Evolutionary conservation across 92 coral and sea anemone species (phyloP).

Genomic region (Epizoanthus stellaris): DNA sequence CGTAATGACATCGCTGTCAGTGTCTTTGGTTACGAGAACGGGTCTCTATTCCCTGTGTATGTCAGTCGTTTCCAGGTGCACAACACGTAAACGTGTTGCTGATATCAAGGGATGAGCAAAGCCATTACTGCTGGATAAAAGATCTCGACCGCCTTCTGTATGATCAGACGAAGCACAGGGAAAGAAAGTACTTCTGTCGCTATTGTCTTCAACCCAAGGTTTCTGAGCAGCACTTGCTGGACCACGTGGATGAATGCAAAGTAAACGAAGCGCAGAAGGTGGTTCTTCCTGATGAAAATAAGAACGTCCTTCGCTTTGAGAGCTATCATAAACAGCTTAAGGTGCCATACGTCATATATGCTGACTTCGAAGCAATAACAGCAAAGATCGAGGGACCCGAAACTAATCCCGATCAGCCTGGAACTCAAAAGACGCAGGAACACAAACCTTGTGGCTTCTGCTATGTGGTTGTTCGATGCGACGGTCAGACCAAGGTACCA

Average conservation of each 20-base stretch:
- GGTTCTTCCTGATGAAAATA: too few species aligned
- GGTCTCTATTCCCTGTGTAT: neutral
- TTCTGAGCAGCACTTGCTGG: neutral
- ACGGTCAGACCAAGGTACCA: neutral
- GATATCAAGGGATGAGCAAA: too few species aligned
- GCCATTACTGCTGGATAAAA: neutral
- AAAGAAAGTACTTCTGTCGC: neutral
- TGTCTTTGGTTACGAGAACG: constrained; percentile 37
- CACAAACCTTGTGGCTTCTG: neutral
- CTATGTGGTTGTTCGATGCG: neutral
- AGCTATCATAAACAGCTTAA: too few species aligned
- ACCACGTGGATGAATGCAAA: constrained; percentile 10
- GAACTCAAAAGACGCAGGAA: neutral
- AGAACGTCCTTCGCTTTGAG: too few species aligned
- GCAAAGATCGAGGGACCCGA: neutral
- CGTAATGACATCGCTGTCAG: constrained; percentile 35
- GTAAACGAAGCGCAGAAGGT: neutral
- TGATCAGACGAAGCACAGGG: neutral
- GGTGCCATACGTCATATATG: neutral
- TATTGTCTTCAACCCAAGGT: constrained; percentile 8
- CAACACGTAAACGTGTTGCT: too few species aligned
- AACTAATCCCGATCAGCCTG: neutral
- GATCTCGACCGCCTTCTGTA: neutral
- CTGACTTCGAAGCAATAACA: neutral
- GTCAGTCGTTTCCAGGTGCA: neutral